Conservation (phyloP, 1,140 invertebrate genomes). For the Bombus balteatus region DNA sequence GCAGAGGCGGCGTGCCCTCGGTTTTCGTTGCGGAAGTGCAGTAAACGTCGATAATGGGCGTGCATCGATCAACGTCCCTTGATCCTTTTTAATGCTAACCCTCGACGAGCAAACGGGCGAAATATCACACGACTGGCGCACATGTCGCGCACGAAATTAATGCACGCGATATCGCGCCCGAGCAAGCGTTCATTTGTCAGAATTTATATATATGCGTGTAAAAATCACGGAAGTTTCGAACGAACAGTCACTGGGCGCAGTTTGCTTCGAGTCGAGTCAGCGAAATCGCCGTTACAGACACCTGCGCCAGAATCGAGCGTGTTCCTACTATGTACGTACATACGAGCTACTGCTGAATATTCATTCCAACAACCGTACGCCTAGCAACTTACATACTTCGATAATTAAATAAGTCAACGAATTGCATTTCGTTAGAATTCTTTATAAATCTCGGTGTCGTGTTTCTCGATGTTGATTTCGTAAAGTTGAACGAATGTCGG, state of each 20-base stretch:
- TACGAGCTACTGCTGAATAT: constrained; percentile 48
- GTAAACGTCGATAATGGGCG: constrained; percentile 60
- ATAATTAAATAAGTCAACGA: constrained; percentile 60
- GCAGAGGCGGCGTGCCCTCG: background rate
- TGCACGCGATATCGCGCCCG: constrained; percentile 24
- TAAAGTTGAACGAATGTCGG: no score
- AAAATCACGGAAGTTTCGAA: constrained; percentile 42
- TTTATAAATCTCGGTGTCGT: no score
- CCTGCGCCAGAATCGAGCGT: constrained; percentile 36
- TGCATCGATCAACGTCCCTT: constrained; percentile 55
- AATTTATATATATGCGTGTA: constrained; percentile 36
- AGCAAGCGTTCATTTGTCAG: constrained; percentile 33
- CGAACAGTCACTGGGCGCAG: constrained; percentile 5
- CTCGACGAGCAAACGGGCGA: constrained; percentile 36
- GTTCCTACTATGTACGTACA: constrained; percentile 22
- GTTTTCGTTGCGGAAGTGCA: constrained; percentile 47
- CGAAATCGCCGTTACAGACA: constrained; percentile 31
- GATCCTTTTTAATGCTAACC: constrained; percentile 55
- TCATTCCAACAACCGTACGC: constrained; percentile 41
- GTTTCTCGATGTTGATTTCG: no score
- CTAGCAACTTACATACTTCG: constrained; percentile 37
- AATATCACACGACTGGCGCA: constrained; percentile 33
- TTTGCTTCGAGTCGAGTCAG: constrained; percentile 19
- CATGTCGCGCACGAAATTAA: constrained; percentile 45
- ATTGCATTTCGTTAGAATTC: constrained; percentile 18